phyloP scores from a whole-genome alignment of 2,113 vertebrate species.

The Xyrauchen texanus region DNA sequence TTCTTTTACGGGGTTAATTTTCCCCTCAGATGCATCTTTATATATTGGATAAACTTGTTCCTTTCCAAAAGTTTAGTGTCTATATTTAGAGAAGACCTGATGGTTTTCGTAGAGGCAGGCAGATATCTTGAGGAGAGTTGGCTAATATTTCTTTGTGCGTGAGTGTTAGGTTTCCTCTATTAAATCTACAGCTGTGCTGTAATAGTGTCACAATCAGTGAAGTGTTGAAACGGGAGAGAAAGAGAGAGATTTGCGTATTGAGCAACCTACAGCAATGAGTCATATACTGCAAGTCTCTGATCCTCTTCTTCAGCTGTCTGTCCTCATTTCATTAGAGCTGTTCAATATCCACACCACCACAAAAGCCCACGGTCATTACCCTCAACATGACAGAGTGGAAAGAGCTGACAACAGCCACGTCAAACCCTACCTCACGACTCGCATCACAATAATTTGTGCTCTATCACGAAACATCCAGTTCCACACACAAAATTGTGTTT shows the following conservation, averaged over 20 bases:
- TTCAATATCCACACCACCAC: conserved; percentile 35
- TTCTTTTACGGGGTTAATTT: no score
- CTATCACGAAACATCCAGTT: no score
- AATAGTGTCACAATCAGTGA: conserved; percentile 8
- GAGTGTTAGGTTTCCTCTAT: conserved; percentile 4
- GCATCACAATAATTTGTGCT: not conserved
- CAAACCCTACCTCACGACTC: conserved; percentile 19
- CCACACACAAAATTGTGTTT: no score
- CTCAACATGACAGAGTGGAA: conserved; percentile 28
- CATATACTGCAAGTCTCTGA: conserved; percentile 1
- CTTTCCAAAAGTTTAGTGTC: no score
- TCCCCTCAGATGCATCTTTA: no score
- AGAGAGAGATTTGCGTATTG: conserved; percentile 14
- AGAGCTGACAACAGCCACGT: conserved; percentile 30
- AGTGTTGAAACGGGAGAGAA: conserved; percentile 8
- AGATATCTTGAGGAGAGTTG: not conserved
- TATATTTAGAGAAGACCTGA: no score
- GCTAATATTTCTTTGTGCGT: not conserved
- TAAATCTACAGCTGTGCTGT: conserved; percentile 9
- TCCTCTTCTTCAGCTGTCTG: conserved; percentile 13
- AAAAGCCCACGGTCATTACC: conserved; percentile 30
- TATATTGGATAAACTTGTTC: no score
- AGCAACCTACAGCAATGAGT: conserved; percentile 39
- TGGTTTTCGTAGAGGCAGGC: not conserved
- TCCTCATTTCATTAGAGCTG: conserved; percentile 28